Conservation (phyloP, 1,140 invertebrate genomes). For the Riptortus pedestris region DNA sequence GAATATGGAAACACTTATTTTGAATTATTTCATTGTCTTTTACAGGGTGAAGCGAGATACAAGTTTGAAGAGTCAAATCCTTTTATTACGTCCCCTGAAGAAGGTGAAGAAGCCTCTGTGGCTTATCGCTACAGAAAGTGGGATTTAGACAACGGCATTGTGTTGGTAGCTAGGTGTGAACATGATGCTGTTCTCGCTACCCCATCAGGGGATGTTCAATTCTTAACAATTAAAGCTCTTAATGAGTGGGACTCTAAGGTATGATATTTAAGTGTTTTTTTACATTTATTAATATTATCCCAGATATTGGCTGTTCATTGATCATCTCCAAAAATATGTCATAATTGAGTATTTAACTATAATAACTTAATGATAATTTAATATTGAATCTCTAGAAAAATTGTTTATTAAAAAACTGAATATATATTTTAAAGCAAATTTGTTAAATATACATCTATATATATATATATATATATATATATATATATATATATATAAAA, state of each 20-base stretch:
- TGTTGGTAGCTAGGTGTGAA: constrained; percentile 86
- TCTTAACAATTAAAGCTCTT: constrained; percentile 91
- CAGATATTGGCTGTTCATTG: too few relatives aligned
- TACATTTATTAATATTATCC: too few relatives aligned
- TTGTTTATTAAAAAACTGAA: too few relatives aligned
- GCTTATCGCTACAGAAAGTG: constrained; percentile 95
- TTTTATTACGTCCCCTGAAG: constrained; percentile 86
- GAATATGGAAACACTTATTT: not conserved
- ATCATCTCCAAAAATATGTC: too few relatives aligned
- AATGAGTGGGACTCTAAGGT: constrained; percentile 98
- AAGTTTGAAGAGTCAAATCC: constrained; percentile 89
- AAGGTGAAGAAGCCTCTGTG: constrained; percentile 83
- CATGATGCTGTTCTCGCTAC: constrained; percentile 90
- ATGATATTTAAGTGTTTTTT: too few relatives aligned
- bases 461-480: too few relatives aligned
- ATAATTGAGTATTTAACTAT: too few relatives aligned
- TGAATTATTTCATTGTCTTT: constrained; percentile 24
- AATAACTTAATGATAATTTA: too few relatives aligned
- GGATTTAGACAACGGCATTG: constrained; percentile 87
- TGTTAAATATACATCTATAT: too few relatives aligned
- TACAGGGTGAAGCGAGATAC: constrained; percentile 65
- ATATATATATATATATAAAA: too few relatives aligned
- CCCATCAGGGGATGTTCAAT: constrained; percentile 84
- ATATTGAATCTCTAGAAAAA: too few relatives aligned
- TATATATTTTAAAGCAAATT: too few relatives aligned